Conservation (phyloP, 2,888 invertebrate species). For the Smittia sp. region DNA sequence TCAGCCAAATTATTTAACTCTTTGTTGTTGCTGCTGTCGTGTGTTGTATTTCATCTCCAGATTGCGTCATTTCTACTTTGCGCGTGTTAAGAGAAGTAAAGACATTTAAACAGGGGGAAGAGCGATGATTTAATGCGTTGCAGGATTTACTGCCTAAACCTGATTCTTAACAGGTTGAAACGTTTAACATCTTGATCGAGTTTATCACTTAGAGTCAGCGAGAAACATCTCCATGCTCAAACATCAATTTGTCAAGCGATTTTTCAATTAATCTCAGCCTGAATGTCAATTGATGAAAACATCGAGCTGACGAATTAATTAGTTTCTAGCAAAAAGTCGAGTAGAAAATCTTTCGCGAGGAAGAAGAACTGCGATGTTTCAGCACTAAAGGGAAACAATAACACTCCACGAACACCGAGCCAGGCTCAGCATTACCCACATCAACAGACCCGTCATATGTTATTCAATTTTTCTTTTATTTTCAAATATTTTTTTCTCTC, state of each 20-base stretch:
- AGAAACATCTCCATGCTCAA: no score
- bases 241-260: background rate
- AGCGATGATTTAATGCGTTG: background rate
- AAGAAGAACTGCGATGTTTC: background rate
- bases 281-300: background rate
- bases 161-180: background rate
- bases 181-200: background rate
- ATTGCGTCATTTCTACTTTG: background rate
- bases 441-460: conserved; percentile 22
- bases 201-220: no score
- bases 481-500: conserved; percentile 31
- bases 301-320: background rate
- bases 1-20: conserved; percentile 2
- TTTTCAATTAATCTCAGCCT: background rate
- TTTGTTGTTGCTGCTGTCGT: background rate
- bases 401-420: conserved; percentile 6
- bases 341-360: background rate
- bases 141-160: background rate
- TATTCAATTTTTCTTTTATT: conserved; percentile 39
- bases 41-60: background rate
- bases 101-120: background rate
- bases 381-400: background rate
- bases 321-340: background rate
- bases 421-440: conserved; percentile 11
- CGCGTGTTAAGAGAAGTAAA: background rate